Evolutionary conservation across 2,888 invertebrate species (phyloP).

Genomic region (Sarcophaga rosellei): DNA sequence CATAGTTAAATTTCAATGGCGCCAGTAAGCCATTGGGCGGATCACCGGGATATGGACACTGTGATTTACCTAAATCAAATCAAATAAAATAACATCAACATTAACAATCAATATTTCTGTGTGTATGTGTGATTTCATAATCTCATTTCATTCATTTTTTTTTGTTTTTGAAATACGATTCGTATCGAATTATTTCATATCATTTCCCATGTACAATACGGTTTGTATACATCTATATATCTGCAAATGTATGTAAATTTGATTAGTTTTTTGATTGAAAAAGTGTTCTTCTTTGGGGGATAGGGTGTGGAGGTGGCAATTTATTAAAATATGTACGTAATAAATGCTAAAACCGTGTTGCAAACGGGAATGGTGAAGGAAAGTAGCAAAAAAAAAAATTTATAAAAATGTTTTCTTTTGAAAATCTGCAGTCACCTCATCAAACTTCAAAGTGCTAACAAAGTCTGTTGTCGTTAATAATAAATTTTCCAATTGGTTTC

Average conservation of each 20-base stretch:
- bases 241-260: neutral
- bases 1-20: constrained; percentile 88
- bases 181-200: neutral
- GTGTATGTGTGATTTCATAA: neutral
- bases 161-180: neutral
- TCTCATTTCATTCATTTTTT: neutral
- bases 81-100: neutral
- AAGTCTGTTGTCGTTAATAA: too few relatives aligned
- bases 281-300: neutral
- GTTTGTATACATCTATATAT: constrained; percentile 15
- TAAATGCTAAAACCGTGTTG: constrained; percentile 42
- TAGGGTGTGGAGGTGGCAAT: neutral
- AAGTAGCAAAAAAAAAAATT: neutral
- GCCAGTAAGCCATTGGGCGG: constrained; percentile 87
- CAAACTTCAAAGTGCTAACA: neutral
- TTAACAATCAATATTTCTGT: neutral
- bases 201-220: constrained; percentile 44
- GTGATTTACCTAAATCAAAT: constrained; percentile 84
- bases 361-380: constrained; percentile 6
- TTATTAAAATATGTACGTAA: too few relatives aligned
- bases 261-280: neutral
- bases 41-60: constrained; percentile 88
- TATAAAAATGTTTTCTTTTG: neutral
- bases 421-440: neutral
- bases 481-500: too few relatives aligned